Percentiles rank a stretch among this genome's conserved stretches.
Conservation (phyloP, 2,797 vertebrate species). For the Halcyon chelicuti region DNA sequence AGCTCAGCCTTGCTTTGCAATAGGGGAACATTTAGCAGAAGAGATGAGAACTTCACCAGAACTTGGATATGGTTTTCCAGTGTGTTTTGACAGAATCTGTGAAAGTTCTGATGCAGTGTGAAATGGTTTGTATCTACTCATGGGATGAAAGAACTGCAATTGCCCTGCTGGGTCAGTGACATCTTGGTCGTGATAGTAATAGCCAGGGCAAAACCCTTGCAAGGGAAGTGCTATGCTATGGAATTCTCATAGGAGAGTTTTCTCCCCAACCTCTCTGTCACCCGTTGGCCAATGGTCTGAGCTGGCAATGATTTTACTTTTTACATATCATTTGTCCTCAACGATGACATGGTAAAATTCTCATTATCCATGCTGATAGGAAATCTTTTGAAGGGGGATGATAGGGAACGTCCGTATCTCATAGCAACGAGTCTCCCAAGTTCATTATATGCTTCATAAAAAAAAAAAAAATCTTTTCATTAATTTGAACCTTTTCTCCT, state of each 20-base stretch:
- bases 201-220: neutral
- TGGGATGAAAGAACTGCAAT: neutral
- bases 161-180: neutral
- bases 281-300: neutral
- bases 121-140: neutral
- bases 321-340: neutral
- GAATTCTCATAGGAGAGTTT: neutral
- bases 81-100: neutral
- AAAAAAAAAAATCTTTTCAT: neutral
- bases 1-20: neutral
- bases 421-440: neutral
- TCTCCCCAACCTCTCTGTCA: neutral
- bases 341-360: neutral
- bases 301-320: neutral
- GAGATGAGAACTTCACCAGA: neutral
- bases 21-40: neutral
- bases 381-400: neutral
- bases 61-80: neutral
- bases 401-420: neutral
- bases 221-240: neutral
- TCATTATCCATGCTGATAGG: neutral
- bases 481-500: neutral
- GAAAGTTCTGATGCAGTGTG: neutral
- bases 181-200: neutral
- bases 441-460: neutral